Conservation (phyloP, 2,888 invertebrate genomes). For the Ceriagrion tenellum region DNA sequence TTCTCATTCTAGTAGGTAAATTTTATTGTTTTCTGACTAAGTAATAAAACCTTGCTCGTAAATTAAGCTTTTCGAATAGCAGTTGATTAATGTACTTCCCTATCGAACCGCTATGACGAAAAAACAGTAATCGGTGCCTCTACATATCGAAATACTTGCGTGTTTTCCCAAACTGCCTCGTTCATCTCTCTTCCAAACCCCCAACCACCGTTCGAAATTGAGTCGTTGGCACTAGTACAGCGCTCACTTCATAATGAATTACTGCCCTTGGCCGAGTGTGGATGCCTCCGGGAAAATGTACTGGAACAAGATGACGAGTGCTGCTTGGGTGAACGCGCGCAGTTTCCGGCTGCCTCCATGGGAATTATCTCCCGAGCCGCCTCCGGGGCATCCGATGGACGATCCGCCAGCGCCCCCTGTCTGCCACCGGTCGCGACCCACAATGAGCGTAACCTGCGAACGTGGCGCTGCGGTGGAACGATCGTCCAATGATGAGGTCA, state of each 20-base stretch:
- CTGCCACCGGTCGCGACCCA: slow-evolving; percentile 5
- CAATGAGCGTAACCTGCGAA: neutral
- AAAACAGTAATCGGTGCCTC: too few relatives aligned
- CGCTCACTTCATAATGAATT: neutral
- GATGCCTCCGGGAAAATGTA: neutral
- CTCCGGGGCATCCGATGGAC: neutral
- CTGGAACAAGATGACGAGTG: neutral
- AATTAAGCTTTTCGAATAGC: too few relatives aligned
- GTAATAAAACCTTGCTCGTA: too few relatives aligned
- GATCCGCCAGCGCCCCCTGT: neutral
- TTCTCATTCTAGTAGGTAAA: too few relatives aligned
- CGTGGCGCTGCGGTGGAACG: neutral
- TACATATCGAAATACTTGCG: too few relatives aligned
- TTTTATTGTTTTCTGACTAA: too few relatives aligned
- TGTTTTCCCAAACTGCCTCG: neutral
- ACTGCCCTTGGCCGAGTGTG: neutral
- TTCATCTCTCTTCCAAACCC: neutral
- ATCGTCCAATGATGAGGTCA: slow-evolving; percentile 21
- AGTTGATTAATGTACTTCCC: too few relatives aligned
- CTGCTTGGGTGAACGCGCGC: neutral
- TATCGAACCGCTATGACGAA: too few relatives aligned
- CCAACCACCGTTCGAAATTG: neutral
- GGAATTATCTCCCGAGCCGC: neutral
- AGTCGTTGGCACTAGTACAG: neutral
- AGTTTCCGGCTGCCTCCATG: neutral